These are phyloP conservation scores for Chaetorhynchus papuensis DNA, from an alignment of 2,113 vertebrate species.

Conservation along the genomic window DNA sequence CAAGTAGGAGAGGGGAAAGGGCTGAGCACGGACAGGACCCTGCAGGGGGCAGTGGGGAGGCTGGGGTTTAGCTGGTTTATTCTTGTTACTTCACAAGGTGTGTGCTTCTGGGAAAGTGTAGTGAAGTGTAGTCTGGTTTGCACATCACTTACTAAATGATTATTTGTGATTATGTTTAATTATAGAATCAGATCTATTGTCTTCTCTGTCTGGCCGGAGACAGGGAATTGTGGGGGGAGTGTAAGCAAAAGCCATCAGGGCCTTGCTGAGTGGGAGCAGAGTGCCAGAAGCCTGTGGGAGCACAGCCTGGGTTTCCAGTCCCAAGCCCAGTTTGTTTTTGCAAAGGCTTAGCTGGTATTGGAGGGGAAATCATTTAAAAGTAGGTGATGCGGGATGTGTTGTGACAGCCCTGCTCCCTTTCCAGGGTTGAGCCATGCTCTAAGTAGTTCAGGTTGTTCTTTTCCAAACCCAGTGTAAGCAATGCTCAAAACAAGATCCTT, in stretches of 20 bases:
- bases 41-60: neutral
- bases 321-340: neutral
- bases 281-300: neutral
- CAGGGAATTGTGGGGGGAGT: neutral
- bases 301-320: neutral
- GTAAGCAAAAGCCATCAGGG: neutral
- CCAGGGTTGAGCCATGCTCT: neutral
- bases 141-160: neutral
- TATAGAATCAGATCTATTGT: neutral
- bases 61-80: neutral
- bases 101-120: neutral
- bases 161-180: neutral
- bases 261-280: neutral
- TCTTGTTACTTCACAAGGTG: neutral
- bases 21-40: neutral
- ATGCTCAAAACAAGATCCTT: neutral
- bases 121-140: neutral
- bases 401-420: neutral
- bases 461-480: neutral
- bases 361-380: neutral
- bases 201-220: neutral
- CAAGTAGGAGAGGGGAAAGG: neutral
- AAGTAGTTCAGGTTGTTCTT: conserved; percentile 10
- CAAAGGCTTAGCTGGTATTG: neutral
- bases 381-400: neutral